Evolutionary conservation across 2,888 invertebrate species (phyloP).

Genomic region (Cheilosia grossa): DNA sequence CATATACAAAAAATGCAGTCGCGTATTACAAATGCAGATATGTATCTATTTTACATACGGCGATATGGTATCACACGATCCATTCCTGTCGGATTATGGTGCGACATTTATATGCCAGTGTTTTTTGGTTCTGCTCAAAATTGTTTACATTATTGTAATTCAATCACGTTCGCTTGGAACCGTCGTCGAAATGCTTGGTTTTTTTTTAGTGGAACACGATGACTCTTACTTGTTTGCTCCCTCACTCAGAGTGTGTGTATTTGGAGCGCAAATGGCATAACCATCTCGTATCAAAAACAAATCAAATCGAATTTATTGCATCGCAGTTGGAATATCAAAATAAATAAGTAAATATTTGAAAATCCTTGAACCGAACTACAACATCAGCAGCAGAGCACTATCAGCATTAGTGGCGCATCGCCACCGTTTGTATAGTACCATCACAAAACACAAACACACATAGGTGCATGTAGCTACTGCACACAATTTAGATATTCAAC

Average conservation of each 20-base stretch:
- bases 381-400: conserved; percentile 31
- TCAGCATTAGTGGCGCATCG: conserved; percentile 21
- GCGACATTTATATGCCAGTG: conserved; percentile 3
- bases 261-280: conserved; percentile 65
- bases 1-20: no score
- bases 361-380: conserved; percentile 52
- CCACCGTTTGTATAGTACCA: conserved; percentile 36
- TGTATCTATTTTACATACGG: no score
- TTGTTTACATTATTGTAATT: conserved; percentile 50
- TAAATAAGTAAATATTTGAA: conserved; percentile 73
- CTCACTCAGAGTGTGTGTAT: conserved; percentile 9
- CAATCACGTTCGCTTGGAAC: conserved; percentile 61
- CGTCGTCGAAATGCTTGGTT: not conserved
- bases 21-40: no score
- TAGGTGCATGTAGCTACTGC: no score
- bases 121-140: conserved; percentile 21
- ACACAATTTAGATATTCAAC: conserved; percentile 62
- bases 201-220: conserved; percentile 38
- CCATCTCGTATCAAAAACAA: conserved; percentile 70
- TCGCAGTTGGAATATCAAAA: conserved; percentile 71
- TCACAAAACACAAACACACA: conserved; percentile 36
- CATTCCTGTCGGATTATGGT: not conserved
- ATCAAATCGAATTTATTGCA: conserved; percentile 74
- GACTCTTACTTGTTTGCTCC: conserved; percentile 36
- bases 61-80: no score